These are phyloP conservation scores for Pegea sp. DNA, from an alignment of 23 tunicate species.

Conservation along the genomic window DNA sequence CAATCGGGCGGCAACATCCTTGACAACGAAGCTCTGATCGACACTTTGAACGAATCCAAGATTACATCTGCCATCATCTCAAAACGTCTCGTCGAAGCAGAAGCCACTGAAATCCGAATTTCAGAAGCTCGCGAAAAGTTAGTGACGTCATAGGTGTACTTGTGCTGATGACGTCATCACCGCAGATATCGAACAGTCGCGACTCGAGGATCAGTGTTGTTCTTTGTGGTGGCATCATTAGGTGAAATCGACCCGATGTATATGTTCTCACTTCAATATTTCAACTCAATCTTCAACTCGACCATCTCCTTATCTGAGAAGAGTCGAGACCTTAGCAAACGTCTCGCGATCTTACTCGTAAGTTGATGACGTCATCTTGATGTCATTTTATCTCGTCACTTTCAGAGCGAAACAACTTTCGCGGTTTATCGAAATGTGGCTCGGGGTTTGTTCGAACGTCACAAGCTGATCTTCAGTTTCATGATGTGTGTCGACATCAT, in stretches of 20 bases:
- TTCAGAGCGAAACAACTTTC: constrained; percentile 61
- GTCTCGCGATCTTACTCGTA: constrained; percentile 54
- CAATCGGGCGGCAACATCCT: constrained; percentile 91
- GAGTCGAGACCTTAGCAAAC: constrained; percentile 23
- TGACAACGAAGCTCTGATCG: constrained; percentile 72
- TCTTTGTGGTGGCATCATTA: constrained; percentile 80
- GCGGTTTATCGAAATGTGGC: constrained; percentile 90
- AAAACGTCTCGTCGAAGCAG: constrained; percentile 77
- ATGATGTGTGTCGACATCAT: constrained; percentile 86
- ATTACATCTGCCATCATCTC: constrained; percentile 81
- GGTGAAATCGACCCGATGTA: constrained; percentile 91
- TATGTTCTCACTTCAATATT: constrained; percentile 81
- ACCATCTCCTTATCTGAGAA: constrained; percentile 50
- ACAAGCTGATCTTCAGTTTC: constrained; percentile 95
- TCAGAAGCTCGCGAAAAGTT: constrained; percentile 91
- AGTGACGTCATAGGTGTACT: not conserved
- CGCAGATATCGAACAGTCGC: constrained; percentile 85
- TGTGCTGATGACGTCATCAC: not conserved
- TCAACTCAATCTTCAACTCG: constrained; percentile 76
- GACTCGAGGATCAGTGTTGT: constrained; percentile 80
- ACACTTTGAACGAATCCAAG: constrained; percentile 76
- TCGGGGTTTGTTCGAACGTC: constrained; percentile 78
- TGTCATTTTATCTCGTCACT: not conserved
- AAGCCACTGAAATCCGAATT: constrained; percentile 57
- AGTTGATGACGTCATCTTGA: not conserved